These are phyloP conservation scores for Microtus richardsoni DNA, from an alignment of 2,113 vertebrate species.

Conservation along the genomic window DNA sequence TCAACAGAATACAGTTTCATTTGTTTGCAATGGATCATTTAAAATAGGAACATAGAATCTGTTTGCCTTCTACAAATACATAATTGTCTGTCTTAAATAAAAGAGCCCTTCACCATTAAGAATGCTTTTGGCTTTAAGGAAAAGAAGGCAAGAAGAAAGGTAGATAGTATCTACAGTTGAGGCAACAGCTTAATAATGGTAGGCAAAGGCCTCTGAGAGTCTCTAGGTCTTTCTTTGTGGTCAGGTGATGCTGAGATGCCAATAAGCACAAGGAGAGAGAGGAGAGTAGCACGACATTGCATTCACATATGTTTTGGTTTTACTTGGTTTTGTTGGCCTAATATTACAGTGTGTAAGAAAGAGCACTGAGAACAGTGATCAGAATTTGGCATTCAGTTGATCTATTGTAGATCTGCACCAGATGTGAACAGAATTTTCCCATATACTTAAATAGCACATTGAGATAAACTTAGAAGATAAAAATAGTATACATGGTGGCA, in stretches of 20 bases:
- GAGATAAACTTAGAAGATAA: conserved; percentile 3
- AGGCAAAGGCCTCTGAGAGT: neutral
- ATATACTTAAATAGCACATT: neutral
- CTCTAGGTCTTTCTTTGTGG: neutral
- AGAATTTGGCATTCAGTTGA: neutral
- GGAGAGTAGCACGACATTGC: neutral
- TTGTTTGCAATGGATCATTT: conserved; percentile 44
- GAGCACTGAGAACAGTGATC: neutral
- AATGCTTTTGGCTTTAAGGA: conserved; percentile 2
- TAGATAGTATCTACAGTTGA: neutral
- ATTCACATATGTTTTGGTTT: neutral
- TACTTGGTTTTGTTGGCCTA: neutral
- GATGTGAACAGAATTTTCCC: neutral
- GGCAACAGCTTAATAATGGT: neutral
- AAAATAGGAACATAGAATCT: conserved; percentile 3
- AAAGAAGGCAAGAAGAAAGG: conserved; percentile 15
- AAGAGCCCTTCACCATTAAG: neutral
- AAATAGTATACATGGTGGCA: neutral
- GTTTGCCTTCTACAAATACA: neutral
- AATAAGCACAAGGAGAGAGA: neutral
- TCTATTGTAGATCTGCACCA: neutral
- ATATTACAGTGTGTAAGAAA: neutral
- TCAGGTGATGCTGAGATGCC: neutral
- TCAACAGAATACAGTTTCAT: neutral
- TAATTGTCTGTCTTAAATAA: neutral